Conservation (phyloP, 2,888 invertebrate genomes). For the Acanthopleura granulata region DNA sequence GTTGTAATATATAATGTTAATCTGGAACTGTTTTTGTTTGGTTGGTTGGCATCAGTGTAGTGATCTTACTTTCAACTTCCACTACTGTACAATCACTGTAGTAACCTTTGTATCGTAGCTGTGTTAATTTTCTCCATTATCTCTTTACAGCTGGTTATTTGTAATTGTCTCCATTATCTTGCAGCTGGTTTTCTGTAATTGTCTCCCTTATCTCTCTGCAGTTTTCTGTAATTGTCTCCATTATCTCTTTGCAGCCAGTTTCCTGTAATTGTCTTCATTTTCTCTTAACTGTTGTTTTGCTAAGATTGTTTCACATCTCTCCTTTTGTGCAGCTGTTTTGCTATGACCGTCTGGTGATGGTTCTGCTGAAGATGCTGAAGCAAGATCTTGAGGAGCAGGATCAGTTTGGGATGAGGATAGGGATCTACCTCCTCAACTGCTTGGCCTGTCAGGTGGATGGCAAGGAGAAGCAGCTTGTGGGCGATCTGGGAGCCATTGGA, state of each 20-base stretch:
- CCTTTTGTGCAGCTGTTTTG: constrained; percentile 83
- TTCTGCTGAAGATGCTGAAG: constrained; percentile 85
- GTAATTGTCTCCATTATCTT: too few species aligned
- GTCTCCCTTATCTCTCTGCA: too few species aligned
- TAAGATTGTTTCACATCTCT: constrained; percentile 2
- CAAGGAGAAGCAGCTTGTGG: constrained; percentile 89
- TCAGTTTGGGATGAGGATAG: constrained; percentile 93
- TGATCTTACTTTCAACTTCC: too few species aligned
- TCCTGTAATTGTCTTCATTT: background rate
- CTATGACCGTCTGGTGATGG: constrained; percentile 87
- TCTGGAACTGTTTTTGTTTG: too few species aligned
- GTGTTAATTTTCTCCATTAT: background rate
- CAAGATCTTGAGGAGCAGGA: constrained; percentile 80
- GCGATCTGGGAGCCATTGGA: constrained; percentile 84
- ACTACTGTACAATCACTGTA: too few species aligned
- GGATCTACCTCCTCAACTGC: constrained; percentile 93
- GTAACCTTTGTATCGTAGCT: background rate
- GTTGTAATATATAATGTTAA: too few species aligned
- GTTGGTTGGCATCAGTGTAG: too few species aligned
- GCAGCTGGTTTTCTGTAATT: too few species aligned
- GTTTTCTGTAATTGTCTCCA: too few species aligned
- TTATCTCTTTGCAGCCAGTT: too few species aligned
- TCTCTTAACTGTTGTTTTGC: background rate
- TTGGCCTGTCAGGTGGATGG: constrained; percentile 97
- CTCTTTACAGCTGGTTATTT: too few species aligned